Conservation (phyloP, 2,113 vertebrate species). For the Accipiter cooperii region DNA sequence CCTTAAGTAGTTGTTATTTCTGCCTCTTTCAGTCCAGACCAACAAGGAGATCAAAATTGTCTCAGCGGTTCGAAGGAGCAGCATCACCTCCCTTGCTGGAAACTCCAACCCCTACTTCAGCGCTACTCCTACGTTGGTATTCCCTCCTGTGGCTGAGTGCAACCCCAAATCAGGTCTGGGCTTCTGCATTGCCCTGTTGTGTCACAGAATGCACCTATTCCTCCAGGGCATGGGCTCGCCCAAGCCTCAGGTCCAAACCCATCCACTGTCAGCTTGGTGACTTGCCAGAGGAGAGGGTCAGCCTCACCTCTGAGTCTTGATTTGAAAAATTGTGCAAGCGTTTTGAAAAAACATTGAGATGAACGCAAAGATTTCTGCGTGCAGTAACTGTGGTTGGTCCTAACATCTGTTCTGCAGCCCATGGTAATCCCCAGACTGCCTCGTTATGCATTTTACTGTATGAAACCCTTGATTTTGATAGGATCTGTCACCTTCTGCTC, state of each 20-base stretch:
- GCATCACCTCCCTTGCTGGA: conserved; percentile 68
- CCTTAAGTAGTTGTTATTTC: not conserved
- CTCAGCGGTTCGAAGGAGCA: conserved; percentile 65
- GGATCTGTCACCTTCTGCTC: conserved; percentile 21
- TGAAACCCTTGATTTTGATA: conserved; percentile 8
- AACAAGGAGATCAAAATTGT: conserved; percentile 71
- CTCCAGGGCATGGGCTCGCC: not conserved
- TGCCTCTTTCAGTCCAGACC: conserved; percentile 61
- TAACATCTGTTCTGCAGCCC: not conserved
- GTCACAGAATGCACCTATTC: not conserved
- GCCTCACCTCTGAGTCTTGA: not conserved
- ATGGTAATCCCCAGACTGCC: not conserved
- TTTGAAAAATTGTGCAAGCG: not conserved
- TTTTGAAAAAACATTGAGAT: not conserved
- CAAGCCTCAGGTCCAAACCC: not conserved
- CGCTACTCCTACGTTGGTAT: conserved; percentile 5
- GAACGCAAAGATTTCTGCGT: not conserved
- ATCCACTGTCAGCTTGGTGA: not conserved
- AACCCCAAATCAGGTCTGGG: conserved; percentile 85
- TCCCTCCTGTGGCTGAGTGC: conserved; percentile 63
- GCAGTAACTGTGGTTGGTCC: not conserved
- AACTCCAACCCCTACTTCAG: conserved; percentile 65
- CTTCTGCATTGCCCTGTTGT: not conserved
- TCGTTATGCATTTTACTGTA: not conserved
- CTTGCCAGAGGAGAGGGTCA: not conserved